A percentile compares a stretch with the other conserved stretches of the same genome.
Evolutionary conservation across 1,140 invertebrate species (phyloP).

Genomic region (Chelonus insularis): DNA sequence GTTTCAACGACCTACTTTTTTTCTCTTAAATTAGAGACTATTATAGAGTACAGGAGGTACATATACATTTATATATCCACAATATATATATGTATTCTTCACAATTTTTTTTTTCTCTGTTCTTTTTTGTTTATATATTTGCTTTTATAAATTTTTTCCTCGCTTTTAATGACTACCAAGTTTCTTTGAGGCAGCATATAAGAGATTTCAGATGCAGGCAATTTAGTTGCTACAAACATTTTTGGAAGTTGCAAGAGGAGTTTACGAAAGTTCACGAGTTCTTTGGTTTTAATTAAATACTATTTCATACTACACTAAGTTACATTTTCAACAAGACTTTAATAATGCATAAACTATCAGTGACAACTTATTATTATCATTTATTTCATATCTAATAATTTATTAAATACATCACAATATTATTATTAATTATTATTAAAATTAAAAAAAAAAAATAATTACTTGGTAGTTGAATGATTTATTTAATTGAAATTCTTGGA

Average conservation of each 20-base stretch:
- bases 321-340: too few species aligned
- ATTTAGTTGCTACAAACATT: constrained; percentile 3
- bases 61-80: too few species aligned
- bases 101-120: too few species aligned
- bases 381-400: too few species aligned
- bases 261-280: neutral
- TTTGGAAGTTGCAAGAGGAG: neutral
- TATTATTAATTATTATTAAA: neutral
- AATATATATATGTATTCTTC: too few species aligned
- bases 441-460: constrained; percentile 4
- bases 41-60: neutral
- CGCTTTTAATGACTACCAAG: too few species aligned
- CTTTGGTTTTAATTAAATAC: constrained; percentile 3
- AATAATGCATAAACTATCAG: too few species aligned
- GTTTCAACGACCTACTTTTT: neutral
- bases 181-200: neutral
- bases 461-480: neutral
- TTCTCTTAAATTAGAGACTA: neutral
- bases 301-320: neutral
- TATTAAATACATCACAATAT: too few species aligned
- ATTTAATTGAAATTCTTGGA: neutral
- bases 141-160: too few species aligned
- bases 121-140: too few species aligned
- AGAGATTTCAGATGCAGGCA: neutral
- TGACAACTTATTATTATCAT: too few species aligned